These are phyloP conservation scores for Sitodiplosis mosellana DNA, from an alignment of 1,140 invertebrate genomes.

Conservation along the genomic window DNA sequence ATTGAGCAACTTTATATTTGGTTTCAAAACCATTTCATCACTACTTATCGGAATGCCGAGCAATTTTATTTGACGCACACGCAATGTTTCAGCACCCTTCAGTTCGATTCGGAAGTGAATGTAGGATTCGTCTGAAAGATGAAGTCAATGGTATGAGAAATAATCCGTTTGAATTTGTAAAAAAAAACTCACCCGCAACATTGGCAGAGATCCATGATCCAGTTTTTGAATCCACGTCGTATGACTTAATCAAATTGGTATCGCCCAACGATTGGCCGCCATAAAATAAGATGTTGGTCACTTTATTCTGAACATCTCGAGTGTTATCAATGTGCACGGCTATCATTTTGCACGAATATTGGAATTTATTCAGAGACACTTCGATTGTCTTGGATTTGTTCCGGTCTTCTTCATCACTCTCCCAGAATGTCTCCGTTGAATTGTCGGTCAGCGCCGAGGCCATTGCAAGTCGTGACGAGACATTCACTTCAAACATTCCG, in stretches of 20 bases:
- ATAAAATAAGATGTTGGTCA: conserved; percentile 61
- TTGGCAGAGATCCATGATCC: conserved; percentile 75
- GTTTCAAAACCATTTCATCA: conserved; percentile 5
- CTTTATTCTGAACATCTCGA: conserved; percentile 84
- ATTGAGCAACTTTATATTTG: conserved; percentile 14
- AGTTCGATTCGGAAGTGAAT: conserved; percentile 55
- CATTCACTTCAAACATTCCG: conserved; percentile 41
- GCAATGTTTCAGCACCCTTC: conserved; percentile 76
- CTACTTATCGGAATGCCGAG: conserved; percentile 14
- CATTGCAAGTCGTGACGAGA: conserved; percentile 87
- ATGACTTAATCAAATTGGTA: conserved; percentile 52
- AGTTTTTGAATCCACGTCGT: conserved; percentile 63
- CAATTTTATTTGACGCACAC: conserved; percentile 61
- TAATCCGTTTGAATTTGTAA: background rate
- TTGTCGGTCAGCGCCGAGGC: conserved; percentile 79
- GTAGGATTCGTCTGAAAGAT: conserved; percentile 13
- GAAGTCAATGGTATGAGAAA: background rate
- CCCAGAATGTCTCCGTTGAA: conserved; percentile 98
- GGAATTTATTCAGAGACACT: conserved; percentile 25
- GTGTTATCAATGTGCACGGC: conserved; percentile 88
- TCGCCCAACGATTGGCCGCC: conserved; percentile 65
- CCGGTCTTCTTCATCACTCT: conserved; percentile 90
- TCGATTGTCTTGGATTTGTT: conserved; percentile 74
- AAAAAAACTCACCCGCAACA: conserved; percentile 37
- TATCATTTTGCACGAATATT: conserved; percentile 29